Evolutionary conservation across 1,140 invertebrate genomes (phyloP).

Genomic region (Drosophila sturtevanti): DNA sequence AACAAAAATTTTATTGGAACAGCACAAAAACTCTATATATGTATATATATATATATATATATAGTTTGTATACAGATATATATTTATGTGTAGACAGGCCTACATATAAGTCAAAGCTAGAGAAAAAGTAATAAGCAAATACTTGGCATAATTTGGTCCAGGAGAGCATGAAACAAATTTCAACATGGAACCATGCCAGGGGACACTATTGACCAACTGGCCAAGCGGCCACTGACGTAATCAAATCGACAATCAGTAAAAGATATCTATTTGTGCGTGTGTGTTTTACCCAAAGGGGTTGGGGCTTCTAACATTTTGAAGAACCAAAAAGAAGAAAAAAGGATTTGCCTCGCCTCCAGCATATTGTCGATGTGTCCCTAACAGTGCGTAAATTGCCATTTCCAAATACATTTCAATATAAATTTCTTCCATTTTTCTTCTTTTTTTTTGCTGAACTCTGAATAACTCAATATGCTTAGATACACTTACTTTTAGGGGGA

Average conservation of each 20-base stretch:
- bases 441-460: not conserved
- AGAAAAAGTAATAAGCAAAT: conserved; percentile 75
- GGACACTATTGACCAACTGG: conserved; percentile 43
- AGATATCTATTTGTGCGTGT: conserved; percentile 39
- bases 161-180: conserved; percentile 34
- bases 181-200: conserved; percentile 46
- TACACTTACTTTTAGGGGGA: conserved; percentile 24
- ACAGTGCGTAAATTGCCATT: conserved; percentile 79
- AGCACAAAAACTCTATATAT: conserved; percentile 6
- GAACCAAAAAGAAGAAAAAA: conserved; percentile 29
- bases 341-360: conserved; percentile 60
- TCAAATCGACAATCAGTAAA: conserved; percentile 74
- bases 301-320: conserved; percentile 33
- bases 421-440: conserved; percentile 19
- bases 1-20: conserved; percentile 55
- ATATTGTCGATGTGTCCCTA: conserved; percentile 65
- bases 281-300: not conserved
- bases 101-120: conserved; percentile 4
- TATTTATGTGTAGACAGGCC: not conserved
- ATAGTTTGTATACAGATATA: no score
- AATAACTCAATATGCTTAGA: conserved; percentile 38
- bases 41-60: not conserved
- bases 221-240: conserved; percentile 66
- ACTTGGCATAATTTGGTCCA: conserved; percentile 73
- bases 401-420: conserved; percentile 75